Base-by-base conservation (phyloP, 1,140 invertebrate species). In the Arion vulgaris region DNA sequence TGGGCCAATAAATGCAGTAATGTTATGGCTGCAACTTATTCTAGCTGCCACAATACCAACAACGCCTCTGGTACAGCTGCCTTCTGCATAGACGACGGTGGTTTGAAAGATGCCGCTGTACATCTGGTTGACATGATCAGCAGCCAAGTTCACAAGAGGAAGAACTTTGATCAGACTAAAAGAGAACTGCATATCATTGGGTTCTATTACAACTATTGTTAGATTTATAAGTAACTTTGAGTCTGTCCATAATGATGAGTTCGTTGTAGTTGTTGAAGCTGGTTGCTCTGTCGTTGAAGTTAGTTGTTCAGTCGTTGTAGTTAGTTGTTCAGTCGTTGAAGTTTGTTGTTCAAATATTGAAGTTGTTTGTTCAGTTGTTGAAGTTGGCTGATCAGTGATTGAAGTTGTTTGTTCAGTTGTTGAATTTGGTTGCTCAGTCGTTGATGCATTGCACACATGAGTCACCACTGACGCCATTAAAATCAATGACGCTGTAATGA, bases 1-100 rank as follows among this genome's bases (percentile, higher is more conserved):
- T 49, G 78, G 82, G 13, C 76, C 78, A 36, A 80, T 80, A n/a
- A 83, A 80, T 26, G 73, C 72, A 36, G 72, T 66, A n/a, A 83
- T 57, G n/a, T 76, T 76, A 34, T 49, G 45, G 17, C 45, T 74
- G 77, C 72, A 83, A 62, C 76, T 76, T 0, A 73, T 69, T 13
- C 57, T 38, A 1, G 76, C 76, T 28, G 76, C 82, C 45, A 26
- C 34, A 1, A 69, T 69, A 1, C 68, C 76, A n/a, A 83, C 78
- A 0, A 4, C 28, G 39, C 80, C 69, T 38, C 69, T 75, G 57
- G 62, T 69, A 45, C 76, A 83, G 2, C 72, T 51, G 2, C 76
- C 78, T 23, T 39, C 34, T 0, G n/a, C 26, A 38, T 28, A 83
- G 19, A 57, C 72, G 51, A 68, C 72, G 17, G 9, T 19, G 13